Evolutionary conservation across 2,888 invertebrate genomes (phyloP), one percentile per base, ranked within the genome.

Genomic region (Cremastinae sp.): DNA sequence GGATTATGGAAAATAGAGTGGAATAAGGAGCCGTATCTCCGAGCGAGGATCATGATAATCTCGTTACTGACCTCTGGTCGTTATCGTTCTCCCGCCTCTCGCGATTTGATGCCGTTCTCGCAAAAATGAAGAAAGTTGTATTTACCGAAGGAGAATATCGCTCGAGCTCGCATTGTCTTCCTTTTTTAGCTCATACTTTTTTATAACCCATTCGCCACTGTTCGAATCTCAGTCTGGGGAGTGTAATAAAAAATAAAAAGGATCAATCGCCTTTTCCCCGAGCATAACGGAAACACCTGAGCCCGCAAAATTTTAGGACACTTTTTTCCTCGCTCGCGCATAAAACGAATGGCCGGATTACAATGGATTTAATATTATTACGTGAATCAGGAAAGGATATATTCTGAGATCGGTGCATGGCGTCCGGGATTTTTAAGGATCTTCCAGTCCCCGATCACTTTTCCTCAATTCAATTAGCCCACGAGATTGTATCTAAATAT

Each of bases 281-380:
- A 41, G 22, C 41, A 34, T 8, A 58, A 49, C 28, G 38, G 14
- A 10, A n/a, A 56, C 43, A 28, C 9, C 28, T 34, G 28, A 12
- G 53, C 2, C 9, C n/a, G 20, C 8, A 28, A n/a, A 41, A 8
- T 56, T 64, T 56, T 9, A 34, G 47, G 34, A 38, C 14, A 1
- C 16, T 62, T 62, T 45, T 41, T 43, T 14, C 47, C 10, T 28
- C 5, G 5, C 28, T 5, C 28, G 28, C 28, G 28, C 28, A 54
- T 56, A 14, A 47, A 58, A 45, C 28, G 62, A 59, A 65, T 64
- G 14, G 36, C 20, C 18, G 68, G 61, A 66, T 68, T 66, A 68
- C 22, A 16, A 2, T 38, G 61, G 66, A 73, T 73, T 73, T 73
- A 59, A 66, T 61, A 47, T 73, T 66, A 66, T 73, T 66, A 54